A percentile compares a stretch with the other conserved stretches of the same genome.
phyloP scores from a whole-genome alignment of 2,113 vertebrate genomes.

The Sminthopsis crassicaudata region DNA sequence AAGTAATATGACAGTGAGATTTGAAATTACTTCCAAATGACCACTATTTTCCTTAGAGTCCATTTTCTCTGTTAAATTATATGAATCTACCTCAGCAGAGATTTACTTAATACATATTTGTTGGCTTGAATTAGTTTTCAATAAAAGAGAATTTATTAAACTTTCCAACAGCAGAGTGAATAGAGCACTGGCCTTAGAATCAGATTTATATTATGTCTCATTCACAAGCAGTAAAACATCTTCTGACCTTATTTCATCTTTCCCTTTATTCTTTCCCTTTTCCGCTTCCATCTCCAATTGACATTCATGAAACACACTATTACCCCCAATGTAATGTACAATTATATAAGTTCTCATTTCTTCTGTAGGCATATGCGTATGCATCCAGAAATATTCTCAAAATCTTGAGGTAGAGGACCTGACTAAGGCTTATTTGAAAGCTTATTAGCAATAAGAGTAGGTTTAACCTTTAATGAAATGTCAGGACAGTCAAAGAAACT shows the following conservation, averaged over 20 bases:
- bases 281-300: no score
- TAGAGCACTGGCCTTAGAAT: no score
- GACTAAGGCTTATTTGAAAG: slow-evolving; percentile 24
- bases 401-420: slow-evolving; percentile 40
- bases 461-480: slow-evolving; percentile 70
- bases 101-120: neutral
- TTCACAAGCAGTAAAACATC: neutral
- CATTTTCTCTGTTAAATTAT: slow-evolving; percentile 3
- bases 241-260: slow-evolving; percentile 40
- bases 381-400: neutral
- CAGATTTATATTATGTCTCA: no score
- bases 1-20: neutral
- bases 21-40: slow-evolving; percentile 33
- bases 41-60: slow-evolving; percentile 13
- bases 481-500: slow-evolving; percentile 38
- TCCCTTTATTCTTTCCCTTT: neutral
- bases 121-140: neutral
- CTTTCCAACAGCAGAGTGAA: no score
- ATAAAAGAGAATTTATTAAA: no score
- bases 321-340: slow-evolving; percentile 18
- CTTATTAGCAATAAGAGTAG: slow-evolving; percentile 63
- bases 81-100: neutral
- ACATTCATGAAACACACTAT: neutral
- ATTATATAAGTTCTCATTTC: neutral
- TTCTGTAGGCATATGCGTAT: slow-evolving; percentile 13